A percentile compares a stretch with the other conserved stretches of the same genome.
phyloP scores from a whole-genome alignment of 2,113 vertebrate species.

The Chaetura pelagica region DNA sequence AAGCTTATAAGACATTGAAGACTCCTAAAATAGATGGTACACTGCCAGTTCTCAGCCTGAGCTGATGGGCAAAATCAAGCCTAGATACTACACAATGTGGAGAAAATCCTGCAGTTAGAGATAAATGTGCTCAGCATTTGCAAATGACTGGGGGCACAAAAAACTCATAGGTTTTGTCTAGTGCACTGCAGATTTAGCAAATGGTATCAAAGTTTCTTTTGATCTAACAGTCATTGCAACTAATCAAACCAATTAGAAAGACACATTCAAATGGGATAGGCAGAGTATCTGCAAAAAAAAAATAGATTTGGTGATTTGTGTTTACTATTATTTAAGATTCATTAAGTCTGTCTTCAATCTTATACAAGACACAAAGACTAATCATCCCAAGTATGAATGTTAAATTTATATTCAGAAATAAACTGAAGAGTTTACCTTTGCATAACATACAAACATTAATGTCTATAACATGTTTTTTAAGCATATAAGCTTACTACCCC shows the following conservation, averaged over 20 bases:
- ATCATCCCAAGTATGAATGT: neutral
- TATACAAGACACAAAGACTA: neutral
- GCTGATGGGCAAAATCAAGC: neutral
- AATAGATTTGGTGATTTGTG: neutral
- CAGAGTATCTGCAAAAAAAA: neutral
- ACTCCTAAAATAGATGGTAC: neutral
- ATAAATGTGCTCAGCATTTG: neutral
- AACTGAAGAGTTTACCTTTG: neutral
- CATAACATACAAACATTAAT: neutral
- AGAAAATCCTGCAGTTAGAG: neutral
- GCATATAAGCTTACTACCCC: neutral
- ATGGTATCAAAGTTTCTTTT: constrained; percentile 27
- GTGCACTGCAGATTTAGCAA: constrained; percentile 19
- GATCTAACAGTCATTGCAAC: neutral
- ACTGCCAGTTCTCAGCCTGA: neutral
- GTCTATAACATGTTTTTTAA: neutral
- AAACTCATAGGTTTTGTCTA: neutral
- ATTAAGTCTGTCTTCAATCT: neutral
- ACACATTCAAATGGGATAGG: neutral
- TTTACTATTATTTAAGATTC: neutral
- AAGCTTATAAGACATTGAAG: neutral
- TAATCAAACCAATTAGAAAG: constrained; percentile 16
- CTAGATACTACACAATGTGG: neutral
- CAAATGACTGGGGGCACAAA: neutral
- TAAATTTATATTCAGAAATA: neutral